Base-by-base conservation (phyloP, 2,797 vertebrate species). In the Macropus fuliginosus region DNA sequence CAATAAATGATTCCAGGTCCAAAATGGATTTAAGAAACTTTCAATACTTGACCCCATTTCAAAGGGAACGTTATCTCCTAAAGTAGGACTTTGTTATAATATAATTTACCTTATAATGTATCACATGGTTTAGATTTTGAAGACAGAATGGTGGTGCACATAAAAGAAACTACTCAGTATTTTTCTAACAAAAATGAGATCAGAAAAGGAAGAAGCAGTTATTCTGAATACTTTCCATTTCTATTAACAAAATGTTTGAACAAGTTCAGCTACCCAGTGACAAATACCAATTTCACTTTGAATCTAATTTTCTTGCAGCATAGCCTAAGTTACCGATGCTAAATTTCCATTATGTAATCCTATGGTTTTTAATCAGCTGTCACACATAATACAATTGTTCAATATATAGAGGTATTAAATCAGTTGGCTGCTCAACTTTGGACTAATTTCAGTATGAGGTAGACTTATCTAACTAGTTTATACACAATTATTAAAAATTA, bases 11-110 rank as follows among this genome's bases (percentile, higher is more conserved):
- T 95, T 55, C 27, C 54, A 96, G 92, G 66, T 92, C 87, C 5
- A 46, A 96, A 93, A 28, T 96, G 46, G 91, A 95, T 50, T 97
- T 90, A 93, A 92, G 93, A 95, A 96, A 95, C 90, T 94, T 81
- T 81, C n/a, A 46, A 89, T 24, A 34, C 5, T 91, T 62, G 18
- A 90, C n/a, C 50, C 21, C 96, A 57, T 89, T 89, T 29, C 90
- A 94, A 74, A 21, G 87, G 55, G 8, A 46, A 40, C 62, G 50
- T 11, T 93, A n/a, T 81, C 92, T 74, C n/a, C 94, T 91, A 94
- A 95, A 97, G 56, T 93, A 81, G 27, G 62, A 55, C 28, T 59
- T 21, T 16, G 52, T 55, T 27, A 95, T 31, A 87, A 24, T 21
- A 87, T 2, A 21, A 95, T 27, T 90, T 95, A 46, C 90, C 92